phyloP scores from a whole-genome alignment of 2,797 vertebrate species.

The Melanogrammus aeglefinus region DNA sequence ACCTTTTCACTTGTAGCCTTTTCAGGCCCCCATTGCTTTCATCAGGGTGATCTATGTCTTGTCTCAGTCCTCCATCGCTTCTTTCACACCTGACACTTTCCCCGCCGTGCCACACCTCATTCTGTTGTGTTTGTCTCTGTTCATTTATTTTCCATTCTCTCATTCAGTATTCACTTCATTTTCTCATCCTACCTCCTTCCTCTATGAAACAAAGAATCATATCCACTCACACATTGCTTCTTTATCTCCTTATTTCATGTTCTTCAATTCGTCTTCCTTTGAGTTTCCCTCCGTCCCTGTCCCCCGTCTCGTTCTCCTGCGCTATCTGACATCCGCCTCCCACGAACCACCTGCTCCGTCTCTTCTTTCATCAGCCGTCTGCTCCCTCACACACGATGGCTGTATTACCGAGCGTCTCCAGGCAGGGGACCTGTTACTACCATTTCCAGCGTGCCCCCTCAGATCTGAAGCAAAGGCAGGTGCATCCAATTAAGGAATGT shows the following conservation, averaged over 20 bases:
- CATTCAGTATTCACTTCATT: neutral
- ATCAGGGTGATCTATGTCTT: neutral
- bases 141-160: neutral
- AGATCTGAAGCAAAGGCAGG: neutral
- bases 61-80: neutral
- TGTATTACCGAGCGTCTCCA: neutral
- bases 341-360: neutral
- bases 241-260: neutral
- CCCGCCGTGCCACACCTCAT: neutral
- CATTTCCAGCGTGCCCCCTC: neutral
- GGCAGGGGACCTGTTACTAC: neutral
- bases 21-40: neutral
- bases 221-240: neutral
- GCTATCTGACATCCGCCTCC: neutral
- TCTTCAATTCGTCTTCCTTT: neutral
- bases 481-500: neutral
- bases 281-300: neutral
- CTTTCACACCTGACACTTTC: neutral
- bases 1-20: constrained; percentile 41
- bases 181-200: neutral
- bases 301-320: neutral
- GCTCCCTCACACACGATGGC: neutral
- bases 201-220: neutral
- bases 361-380: neutral
- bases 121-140: neutral